These are phyloP conservation scores for Paragorgia papillata DNA, from an alignment of 92 coral and sea anemone species.

Conservation along the genomic window DNA sequence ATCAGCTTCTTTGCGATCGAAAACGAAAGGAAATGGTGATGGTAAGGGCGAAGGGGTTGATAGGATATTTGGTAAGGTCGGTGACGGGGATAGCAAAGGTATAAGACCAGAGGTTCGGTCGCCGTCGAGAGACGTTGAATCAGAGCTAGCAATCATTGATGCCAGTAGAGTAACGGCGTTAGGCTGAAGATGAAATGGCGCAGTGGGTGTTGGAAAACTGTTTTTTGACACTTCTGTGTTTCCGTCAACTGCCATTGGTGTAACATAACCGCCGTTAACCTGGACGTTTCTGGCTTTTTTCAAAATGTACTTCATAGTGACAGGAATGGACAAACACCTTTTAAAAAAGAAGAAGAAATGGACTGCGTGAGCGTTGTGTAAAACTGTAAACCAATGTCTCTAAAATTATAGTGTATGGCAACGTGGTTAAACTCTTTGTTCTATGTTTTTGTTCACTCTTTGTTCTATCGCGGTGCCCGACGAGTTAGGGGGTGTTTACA, in stretches of 20 bases:
- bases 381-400: too few relatives aligned
- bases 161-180: slow-evolving; percentile 69
- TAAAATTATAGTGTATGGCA: too few relatives aligned
- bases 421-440: too few relatives aligned
- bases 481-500: too few relatives aligned
- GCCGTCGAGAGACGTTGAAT: slow-evolving; percentile 65
- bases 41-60: slow-evolving; percentile 83
- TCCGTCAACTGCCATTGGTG: slow-evolving; percentile 48
- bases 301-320: slow-evolving; percentile 90
- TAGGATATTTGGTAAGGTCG: slow-evolving; percentile 73
- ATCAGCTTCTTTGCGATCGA: slow-evolving; percentile 38
- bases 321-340: slow-evolving; percentile 95
- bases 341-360: background rate
- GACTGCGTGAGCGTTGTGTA: background rate
- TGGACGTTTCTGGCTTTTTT: slow-evolving; percentile 83
- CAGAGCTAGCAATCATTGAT: slow-evolving; percentile 78
- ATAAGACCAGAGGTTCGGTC: slow-evolving; percentile 73
- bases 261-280: slow-evolving; percentile 77
- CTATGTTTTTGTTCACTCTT: too few relatives aligned
- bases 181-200: slow-evolving; percentile 61
- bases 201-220: slow-evolving; percentile 38
- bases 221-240: slow-evolving; percentile 44
- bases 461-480: too few relatives aligned
- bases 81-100: slow-evolving; percentile 87
- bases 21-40: slow-evolving; percentile 56